phyloP scores from a whole-genome alignment of 1,140 invertebrate species.

The Tetranychus urticae region DNA sequence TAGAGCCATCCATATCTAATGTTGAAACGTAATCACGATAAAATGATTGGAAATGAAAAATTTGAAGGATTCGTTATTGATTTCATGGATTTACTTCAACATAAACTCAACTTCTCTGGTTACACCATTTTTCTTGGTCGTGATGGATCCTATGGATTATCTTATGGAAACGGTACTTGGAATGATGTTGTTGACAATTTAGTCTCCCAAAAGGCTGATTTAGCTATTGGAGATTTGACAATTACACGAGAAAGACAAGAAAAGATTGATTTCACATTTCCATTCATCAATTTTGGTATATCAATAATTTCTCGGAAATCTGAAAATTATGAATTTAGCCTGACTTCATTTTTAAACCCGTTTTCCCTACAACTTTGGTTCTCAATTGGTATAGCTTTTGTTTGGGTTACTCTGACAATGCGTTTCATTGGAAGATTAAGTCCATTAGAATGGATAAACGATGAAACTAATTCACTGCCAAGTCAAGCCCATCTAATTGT shows the following conservation, averaged over 20 bases:
- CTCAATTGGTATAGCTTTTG: conserved; percentile 20
- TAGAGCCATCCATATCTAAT: conserved; percentile 7
- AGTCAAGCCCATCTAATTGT: neutral
- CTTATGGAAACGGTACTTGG: neutral
- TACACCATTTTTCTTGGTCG: neutral
- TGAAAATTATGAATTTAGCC: neutral
- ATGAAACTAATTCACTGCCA: conserved; percentile 12
- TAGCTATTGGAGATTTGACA: conserved; percentile 76
- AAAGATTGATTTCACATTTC: conserved; percentile 81
- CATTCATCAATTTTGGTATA: conserved; percentile 61
- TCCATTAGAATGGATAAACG: conserved; percentile 21
- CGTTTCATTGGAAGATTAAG: conserved; percentile 20
- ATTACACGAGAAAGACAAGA: conserved; percentile 71
- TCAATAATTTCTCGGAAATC: neutral
- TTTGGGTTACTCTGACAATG: conserved; percentile 22
- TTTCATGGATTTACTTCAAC: conserved; percentile 28
- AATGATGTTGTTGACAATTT: neutral
- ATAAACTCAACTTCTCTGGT: neutral
- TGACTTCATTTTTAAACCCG: conserved; percentile 20
- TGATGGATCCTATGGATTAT: neutral
- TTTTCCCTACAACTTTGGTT: conserved; percentile 25
- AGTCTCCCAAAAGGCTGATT: conserved; percentile 45
- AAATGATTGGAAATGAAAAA: conserved; percentile 38
- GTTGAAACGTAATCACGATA: conserved; percentile 16
- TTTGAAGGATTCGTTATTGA: conserved; percentile 60